Base-by-base conservation (phyloP, 2,797 vertebrate species). In the Scyliorhinus canicula region DNA sequence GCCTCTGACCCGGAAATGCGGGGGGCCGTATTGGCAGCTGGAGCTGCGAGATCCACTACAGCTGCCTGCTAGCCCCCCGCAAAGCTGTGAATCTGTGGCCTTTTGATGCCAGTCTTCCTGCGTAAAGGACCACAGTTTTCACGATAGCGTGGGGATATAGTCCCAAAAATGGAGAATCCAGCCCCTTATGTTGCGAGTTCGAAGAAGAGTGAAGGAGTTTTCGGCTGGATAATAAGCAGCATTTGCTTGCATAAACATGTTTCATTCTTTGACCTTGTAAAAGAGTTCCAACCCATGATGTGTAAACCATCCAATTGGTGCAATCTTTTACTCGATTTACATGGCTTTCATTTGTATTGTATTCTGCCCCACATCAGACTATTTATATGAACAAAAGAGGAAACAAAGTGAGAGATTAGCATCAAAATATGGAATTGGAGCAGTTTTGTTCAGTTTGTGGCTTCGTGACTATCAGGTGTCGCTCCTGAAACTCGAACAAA, bases 401-500 rank as follows among this genome's bases (percentile, higher is more conserved):
- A 91, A 91, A 44, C 44, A 44, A 91, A 28, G 88, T 88, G 31
- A 65, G 60, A 91, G n/a, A 40, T 63, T 40, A 65, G n/a, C n/a
- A 65, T 44, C 40, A 60, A 91, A 65, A n/a, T 91, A 7, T 91
- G 88, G 57, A 91, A 60, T 65, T 44, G 21, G 57, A 65, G n/a
- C 88, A 65, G 88, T 63, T 63, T 91, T 44, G 88, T 63, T 91
- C 57, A n/a, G 35, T 63, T 57, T 88, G 85, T 88, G 85, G 85
- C 28, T 44, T 9, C n/a, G 21, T 65, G 57, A 44, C 21, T 21
- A 65, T 91, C 19, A 40, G 57, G 26, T 44, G 47, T 44, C n/a
- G 63, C 57, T 91, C n/a, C 26, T 65, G 60, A 40, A 91, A 40
- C 31, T n/a, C 55, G 60, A 57, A 90, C 86, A 2, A 60, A n/a